Evolutionary conservation across 2,888 invertebrate genomes (phyloP).

Genomic region (Pilophorus perplexus): DNA sequence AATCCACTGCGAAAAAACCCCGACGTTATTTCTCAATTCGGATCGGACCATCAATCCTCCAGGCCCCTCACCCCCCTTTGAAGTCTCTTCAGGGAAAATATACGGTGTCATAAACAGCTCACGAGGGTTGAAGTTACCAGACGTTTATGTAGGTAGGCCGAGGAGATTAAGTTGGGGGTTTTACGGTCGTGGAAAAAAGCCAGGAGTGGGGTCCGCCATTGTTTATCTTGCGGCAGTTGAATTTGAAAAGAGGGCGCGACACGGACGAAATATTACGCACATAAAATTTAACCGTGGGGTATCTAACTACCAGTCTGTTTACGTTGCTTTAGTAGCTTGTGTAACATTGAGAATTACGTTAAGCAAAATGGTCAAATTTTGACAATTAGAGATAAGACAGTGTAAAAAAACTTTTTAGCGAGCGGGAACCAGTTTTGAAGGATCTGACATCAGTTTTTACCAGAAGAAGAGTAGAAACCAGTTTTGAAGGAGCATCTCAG

Average conservation of each 20-base stretch:
- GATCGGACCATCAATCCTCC: background rate
- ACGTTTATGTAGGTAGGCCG: constrained; percentile 6
- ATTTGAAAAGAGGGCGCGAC: constrained; percentile 1
- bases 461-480: too few species aligned
- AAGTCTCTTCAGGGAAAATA: background rate
- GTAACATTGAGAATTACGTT: too few species aligned
- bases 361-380: too few species aligned
- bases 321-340: too few species aligned
- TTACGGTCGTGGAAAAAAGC: background rate
- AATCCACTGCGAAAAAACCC: background rate
- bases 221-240: background rate
- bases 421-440: too few species aligned
- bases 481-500: too few species aligned
- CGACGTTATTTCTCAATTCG: background rate
- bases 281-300: constrained; percentile 9
- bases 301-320: too few species aligned
- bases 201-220: background rate
- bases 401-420: too few species aligned
- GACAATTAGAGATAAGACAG: too few species aligned
- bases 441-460: too few species aligned
- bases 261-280: background rate
- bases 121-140: background rate
- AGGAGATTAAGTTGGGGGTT: constrained; percentile 1
- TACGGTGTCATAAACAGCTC: background rate
- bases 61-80: background rate